A percentile compares a stretch with the other conserved stretches of the same genome.
Conservation (phyloP, 2,113 vertebrate genomes). For the Nothobranchius kuhntae region DNA sequence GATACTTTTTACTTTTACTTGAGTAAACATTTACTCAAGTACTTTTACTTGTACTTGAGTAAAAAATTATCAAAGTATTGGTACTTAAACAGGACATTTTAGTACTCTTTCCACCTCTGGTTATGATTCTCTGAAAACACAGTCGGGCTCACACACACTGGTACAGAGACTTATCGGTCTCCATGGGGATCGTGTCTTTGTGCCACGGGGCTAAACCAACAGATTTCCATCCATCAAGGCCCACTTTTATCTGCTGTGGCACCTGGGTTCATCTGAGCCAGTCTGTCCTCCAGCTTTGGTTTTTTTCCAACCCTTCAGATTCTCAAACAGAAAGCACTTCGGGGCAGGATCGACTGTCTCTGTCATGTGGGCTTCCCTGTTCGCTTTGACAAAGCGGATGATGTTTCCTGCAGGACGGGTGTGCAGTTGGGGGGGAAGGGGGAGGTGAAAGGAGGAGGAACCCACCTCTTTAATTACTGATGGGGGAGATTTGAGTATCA, state of each 20-base stretch:
- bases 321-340: conserved; percentile 13
- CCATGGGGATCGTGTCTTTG: neutral
- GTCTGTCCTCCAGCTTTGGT: conserved; percentile 24
- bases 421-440: conserved; percentile 32
- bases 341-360: conserved; percentile 40
- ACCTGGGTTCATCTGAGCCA: conserved; percentile 40
- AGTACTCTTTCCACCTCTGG: no score
- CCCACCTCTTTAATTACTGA: no score
- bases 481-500: neutral
- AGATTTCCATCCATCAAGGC: conserved; percentile 30
- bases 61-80: no score
- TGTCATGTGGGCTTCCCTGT: conserved; percentile 38
- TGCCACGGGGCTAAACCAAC: conserved; percentile 35
- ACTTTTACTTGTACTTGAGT: no score
- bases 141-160: neutral
- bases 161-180: conserved; percentile 13
- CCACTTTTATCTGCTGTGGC: conserved; percentile 40
- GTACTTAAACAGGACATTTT: no score
- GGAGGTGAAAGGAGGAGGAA: neutral
- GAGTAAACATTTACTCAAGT: no score
- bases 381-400: conserved; percentile 29
- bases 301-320: neutral
- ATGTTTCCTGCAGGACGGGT: conserved; percentile 31
- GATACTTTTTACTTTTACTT: no score
- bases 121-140: neutral